Evolutionary conservation across 2,113 vertebrate genomes (phyloP).

Genomic region (Melanerpes formicivorus): DNA sequence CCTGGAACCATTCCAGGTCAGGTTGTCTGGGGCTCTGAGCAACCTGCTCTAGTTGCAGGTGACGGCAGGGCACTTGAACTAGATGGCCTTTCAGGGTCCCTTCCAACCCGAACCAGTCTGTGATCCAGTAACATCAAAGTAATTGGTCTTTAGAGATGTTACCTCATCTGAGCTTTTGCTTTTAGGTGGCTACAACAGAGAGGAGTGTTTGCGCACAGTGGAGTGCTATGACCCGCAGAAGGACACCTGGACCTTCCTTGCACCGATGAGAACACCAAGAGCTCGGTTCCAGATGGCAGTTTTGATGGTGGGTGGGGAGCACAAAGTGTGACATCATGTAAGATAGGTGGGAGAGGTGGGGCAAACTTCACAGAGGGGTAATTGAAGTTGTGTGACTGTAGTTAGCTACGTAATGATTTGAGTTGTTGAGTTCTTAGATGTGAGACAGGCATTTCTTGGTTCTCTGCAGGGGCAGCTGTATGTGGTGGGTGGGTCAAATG

Average conservation of each 20-base stretch:
- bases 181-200: constrained; percentile 95
- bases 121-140: background rate
- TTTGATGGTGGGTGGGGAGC: constrained; percentile 83
- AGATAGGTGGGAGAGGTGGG: background rate
- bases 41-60: no score
- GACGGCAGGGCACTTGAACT: background rate
- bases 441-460: background rate
- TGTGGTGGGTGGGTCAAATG: constrained; percentile 96
- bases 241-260: constrained; percentile 92
- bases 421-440: background rate
- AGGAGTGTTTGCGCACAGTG: constrained; percentile 96
- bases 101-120: background rate
- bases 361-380: background rate
- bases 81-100: background rate
- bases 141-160: background rate
- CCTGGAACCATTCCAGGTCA: background rate
- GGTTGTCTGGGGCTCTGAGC: no score
- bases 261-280: constrained; percentile 95
- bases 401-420: accelerated
- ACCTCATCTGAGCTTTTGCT: background rate
- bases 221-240: constrained; percentile 92
- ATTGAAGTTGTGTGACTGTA: background rate
- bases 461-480: constrained; percentile 89
- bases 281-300: constrained; percentile 99
- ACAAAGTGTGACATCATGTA: background rate